A percentile compares a stretch with the other conserved stretches of the same genome.
phyloP scores from a whole-genome alignment of 2,888 invertebrate species.

The Aspidiotus rigidus region DNA sequence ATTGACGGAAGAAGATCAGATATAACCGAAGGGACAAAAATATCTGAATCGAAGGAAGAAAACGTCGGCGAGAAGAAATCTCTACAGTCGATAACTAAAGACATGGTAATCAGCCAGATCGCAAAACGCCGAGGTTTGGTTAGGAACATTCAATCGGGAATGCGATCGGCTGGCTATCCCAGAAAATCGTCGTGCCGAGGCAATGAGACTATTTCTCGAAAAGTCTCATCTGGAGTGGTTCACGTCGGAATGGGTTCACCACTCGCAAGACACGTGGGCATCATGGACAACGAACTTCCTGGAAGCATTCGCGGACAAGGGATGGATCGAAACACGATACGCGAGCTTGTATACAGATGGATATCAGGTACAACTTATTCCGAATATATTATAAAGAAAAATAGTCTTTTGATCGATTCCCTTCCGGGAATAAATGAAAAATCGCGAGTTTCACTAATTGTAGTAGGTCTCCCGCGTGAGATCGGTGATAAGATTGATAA shows the following conservation, averaged over 20 bases:
- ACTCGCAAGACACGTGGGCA: constrained; percentile 7
- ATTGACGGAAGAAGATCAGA: too few species aligned
- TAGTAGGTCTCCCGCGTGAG: background rate
- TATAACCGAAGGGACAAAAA: too few species aligned
- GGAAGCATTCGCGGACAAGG: constrained; percentile 21
- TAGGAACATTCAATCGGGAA: constrained; percentile 15
- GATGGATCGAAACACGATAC: constrained; percentile 12
- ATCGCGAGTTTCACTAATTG: background rate
- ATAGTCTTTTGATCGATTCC: background rate
- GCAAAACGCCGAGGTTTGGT: constrained; percentile 13
- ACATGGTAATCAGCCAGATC: background rate
- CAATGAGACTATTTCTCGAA: constrained; percentile 8
- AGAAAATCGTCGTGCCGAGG: constrained; percentile 2
- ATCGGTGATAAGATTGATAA: background rate
- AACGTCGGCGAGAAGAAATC: background rate
- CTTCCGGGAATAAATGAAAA: background rate
- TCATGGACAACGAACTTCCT: constrained; percentile 15
- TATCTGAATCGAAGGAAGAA: background rate
- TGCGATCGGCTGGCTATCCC: background rate
- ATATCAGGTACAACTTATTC: background rate
- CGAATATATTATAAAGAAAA: background rate
- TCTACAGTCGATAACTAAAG: constrained; percentile 15
- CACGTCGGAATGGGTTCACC: background rate
- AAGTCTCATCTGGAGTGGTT: constrained; percentile 20
- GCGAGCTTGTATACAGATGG: background rate